phyloP scores from a whole-genome alignment of 1,140 invertebrate species.

The Tetragonula clypearis region DNA sequence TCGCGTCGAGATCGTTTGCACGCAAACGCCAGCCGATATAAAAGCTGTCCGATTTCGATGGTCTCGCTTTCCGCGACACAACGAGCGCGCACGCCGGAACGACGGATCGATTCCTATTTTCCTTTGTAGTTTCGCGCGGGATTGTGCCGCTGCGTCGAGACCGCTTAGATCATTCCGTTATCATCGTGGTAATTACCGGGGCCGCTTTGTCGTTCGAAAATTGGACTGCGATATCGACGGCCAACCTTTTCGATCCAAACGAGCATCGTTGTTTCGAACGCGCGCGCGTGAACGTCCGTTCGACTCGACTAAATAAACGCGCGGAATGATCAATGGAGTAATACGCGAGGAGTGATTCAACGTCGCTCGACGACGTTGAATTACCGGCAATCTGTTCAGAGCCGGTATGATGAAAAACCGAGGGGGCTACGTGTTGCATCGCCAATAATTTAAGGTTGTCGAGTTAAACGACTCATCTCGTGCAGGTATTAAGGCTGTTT shows the following conservation, averaged over 20 bases:
- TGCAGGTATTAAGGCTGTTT: not conserved
- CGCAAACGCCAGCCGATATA: not conserved
- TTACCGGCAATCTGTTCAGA: not conserved
- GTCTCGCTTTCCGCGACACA: not conserved
- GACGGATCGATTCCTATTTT: slow-evolving; percentile 7
- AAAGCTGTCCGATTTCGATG: slow-evolving; percentile 7
- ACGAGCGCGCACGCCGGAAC: not conserved
- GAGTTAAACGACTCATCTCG: not conserved
- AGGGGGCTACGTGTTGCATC: not conserved
- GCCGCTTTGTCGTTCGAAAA: slow-evolving; percentile 6
- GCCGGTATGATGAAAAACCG: not conserved
- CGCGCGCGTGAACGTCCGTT: not conserved
- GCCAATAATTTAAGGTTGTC: slow-evolving; percentile 7
- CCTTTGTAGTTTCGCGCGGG: not conserved
- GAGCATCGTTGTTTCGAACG: no score
- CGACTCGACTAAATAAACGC: not conserved
- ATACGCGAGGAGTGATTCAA: not conserved
- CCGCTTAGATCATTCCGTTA: slow-evolving; percentile 19
- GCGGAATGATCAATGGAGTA: not conserved
- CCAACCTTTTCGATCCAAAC: not conserved
- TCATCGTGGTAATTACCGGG: slow-evolving; percentile 6
- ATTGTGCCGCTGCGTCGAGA: not conserved
- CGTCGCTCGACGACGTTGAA: not conserved
- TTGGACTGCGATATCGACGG: not conserved
- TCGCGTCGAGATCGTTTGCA: not conserved